phyloP scores from a whole-genome alignment of 2,113 vertebrate species.

The Anguilla japonica region DNA sequence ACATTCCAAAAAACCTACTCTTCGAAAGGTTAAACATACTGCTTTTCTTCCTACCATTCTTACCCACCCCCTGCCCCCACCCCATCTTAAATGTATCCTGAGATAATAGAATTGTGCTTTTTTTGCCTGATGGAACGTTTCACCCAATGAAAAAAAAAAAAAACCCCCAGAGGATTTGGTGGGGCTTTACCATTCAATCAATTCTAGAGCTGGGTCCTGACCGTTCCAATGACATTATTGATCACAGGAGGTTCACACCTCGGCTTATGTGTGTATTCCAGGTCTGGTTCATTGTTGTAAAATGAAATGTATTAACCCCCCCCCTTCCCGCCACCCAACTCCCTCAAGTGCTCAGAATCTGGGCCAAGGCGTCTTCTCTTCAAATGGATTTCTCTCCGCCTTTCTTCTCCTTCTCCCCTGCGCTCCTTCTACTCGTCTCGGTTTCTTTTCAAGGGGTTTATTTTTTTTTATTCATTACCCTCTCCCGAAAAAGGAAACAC shows the following conservation, averaged over 20 bases:
- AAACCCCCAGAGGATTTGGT: neutral
- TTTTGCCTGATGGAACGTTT: neutral
- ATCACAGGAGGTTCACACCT: neutral
- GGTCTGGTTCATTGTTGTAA: conserved; percentile 12
- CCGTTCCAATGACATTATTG: conserved; percentile 9
- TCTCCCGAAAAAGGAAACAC: too few relatives aligned
- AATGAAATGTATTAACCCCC: neutral
- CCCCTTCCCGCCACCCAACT: too few relatives aligned
- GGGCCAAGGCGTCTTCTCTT: neutral
- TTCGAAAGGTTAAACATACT: too few relatives aligned
- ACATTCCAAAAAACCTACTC: too few relatives aligned
- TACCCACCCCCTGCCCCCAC: too few relatives aligned
- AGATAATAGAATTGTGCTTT: too few relatives aligned
- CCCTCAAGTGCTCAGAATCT: neutral
- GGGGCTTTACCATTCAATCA: neutral
- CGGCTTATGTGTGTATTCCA: neutral
- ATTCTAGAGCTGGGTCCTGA: neutral
- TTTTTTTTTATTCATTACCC: too few relatives aligned
- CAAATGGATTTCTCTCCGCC: neutral
- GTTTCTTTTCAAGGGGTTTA: too few relatives aligned
- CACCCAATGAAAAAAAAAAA: neutral
- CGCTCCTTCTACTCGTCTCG: neutral
- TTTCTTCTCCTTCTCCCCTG: neutral
- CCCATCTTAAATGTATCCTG: neutral
- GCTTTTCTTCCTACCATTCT: neutral